Evolutionary conservation across 2,113 vertebrate genomes (phyloP).

Genomic region (Coptodon rendalli): DNA sequence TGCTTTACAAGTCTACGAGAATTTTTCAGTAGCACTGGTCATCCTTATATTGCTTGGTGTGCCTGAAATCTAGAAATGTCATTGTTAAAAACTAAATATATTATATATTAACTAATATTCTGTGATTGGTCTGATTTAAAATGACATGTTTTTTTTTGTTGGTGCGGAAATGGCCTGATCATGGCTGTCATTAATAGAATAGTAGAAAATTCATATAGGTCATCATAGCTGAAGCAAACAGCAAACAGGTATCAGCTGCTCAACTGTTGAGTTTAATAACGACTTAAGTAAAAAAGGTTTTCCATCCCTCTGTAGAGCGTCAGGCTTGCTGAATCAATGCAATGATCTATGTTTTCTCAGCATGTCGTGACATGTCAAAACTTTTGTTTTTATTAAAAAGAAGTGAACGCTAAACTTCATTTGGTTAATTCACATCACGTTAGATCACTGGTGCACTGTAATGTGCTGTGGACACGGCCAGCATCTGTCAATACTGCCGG

Average conservation of each 20-base stretch:
- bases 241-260: neutral
- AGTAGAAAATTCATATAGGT: neutral
- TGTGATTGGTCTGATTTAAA: neutral
- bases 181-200: neutral
- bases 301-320: neutral
- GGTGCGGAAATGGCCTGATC: neutral
- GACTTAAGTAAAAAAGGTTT: neutral
- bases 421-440: neutral
- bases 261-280: neutral
- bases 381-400: neutral
- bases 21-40: neutral
- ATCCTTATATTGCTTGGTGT: neutral
- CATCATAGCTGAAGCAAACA: neutral
- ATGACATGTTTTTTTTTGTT: neutral
- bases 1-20: neutral
- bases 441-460: neutral
- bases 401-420: neutral
- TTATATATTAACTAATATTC: neutral
- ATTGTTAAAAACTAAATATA: neutral
- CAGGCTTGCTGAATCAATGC: neutral
- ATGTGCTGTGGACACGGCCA: neutral
- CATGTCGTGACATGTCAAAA: neutral
- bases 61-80: neutral
- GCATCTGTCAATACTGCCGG: too few species aligned
- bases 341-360: neutral